Evolutionary conservation across 2,113 vertebrate species (phyloP).

Genomic region (Phainopepla nitens): DNA sequence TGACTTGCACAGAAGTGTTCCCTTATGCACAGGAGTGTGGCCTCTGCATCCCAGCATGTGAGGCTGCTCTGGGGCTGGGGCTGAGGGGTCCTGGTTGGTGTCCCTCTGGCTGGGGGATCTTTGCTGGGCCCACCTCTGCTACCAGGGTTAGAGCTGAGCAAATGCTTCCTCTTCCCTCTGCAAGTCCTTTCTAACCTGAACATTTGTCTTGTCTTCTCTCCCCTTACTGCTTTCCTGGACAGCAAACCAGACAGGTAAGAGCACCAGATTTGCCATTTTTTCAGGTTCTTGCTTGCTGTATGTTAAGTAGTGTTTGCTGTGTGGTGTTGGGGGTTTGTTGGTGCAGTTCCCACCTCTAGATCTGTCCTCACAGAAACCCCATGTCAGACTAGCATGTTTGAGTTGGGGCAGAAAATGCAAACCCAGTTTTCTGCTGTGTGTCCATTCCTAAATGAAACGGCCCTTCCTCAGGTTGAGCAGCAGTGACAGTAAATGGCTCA

Average conservation of each 20-base stretch:
- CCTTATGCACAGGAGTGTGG: background rate
- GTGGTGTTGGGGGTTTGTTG: background rate
- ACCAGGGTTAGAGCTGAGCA: background rate
- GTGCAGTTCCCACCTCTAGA: background rate
- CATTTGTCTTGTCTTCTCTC: constrained; percentile 65
- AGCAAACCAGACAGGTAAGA: constrained; percentile 99
- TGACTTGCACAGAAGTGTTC: background rate
- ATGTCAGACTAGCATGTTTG: background rate
- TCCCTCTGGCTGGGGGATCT: background rate
- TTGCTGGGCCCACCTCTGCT: background rate
- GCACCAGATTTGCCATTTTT: background rate
- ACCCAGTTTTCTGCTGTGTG: background rate
- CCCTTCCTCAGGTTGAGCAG: background rate
- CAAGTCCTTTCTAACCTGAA: constrained; percentile 70
- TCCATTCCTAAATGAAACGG: background rate
- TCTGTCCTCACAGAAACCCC: background rate
- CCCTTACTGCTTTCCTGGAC: constrained; percentile 78
- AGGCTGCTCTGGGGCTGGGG: background rate
- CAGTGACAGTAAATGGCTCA: constrained; percentile 20
- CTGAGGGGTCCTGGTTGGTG: background rate
- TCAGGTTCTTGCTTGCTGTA: background rate
- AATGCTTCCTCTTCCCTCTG: constrained; percentile 26
- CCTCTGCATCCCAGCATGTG: background rate
- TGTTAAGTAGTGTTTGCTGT: background rate
- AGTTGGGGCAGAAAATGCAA: background rate